phyloP scores from a whole-genome alignment of 2,888 invertebrate genomes.

The Athripsodes cinereus region DNA sequence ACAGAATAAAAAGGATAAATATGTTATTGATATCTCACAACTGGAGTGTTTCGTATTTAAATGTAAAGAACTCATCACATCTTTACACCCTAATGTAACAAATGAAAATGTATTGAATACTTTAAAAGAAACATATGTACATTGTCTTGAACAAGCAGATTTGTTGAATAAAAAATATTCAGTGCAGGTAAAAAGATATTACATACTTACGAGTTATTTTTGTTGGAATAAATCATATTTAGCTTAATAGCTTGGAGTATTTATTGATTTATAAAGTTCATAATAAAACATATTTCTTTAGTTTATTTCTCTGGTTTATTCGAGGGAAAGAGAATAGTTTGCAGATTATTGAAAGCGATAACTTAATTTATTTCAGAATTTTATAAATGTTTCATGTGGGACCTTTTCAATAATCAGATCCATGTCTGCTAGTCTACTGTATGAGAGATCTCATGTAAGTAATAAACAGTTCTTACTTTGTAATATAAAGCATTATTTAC shows the following conservation, averaged over 20 bases:
- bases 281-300: no score
- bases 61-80: neutral
- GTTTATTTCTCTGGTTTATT: no score
- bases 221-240: no score
- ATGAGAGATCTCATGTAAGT: neutral
- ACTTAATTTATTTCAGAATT: conserved; percentile 1
- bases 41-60: neutral
- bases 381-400: neutral
- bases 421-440: neutral
- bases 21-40: neutral
- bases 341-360: no score
- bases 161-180: conserved; percentile 4
- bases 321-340: no score
- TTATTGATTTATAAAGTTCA: no score
- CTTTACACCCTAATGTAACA: neutral
- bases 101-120: neutral
- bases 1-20: neutral
- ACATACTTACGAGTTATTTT: no score
- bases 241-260: no score
- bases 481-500: no score
- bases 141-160: conserved; percentile 5
- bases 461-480: no score
- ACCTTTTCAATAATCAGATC: neutral
- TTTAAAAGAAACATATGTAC: conserved; percentile 3
- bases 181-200: neutral